Conservation (phyloP, 1,140 invertebrate species). For the Dermatophagoides farinae region DNA sequence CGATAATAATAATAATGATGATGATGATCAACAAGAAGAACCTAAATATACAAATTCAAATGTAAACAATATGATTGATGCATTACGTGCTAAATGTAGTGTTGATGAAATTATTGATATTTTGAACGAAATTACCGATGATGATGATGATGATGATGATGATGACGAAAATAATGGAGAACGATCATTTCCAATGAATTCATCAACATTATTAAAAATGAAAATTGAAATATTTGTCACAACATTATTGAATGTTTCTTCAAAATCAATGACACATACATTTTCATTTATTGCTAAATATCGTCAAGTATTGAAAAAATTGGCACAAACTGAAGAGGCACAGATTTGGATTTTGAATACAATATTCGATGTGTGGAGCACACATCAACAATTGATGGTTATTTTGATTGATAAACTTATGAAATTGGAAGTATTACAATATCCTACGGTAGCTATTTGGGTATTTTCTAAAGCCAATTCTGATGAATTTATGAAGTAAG, state of each 20-base stretch:
- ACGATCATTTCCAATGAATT: background rate
- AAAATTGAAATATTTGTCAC: slow-evolving; percentile 94
- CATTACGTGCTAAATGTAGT: slow-evolving; percentile 66
- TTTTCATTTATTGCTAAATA: slow-evolving; percentile 94
- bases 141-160: background rate
- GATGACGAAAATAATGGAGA: background rate
- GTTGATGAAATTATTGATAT: slow-evolving; percentile 75
- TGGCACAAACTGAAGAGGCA: slow-evolving; percentile 80
- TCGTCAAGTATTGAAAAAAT: slow-evolving; percentile 73
- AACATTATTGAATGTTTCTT: slow-evolving; percentile 72
- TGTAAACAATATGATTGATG: slow-evolving; percentile 48
- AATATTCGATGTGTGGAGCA: slow-evolving; percentile 78
- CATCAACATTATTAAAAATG: slow-evolving; percentile 23
- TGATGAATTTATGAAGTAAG: slow-evolving; percentile 65
- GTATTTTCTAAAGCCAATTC: slow-evolving; percentile 94
- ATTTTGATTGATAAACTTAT: slow-evolving; percentile 90
- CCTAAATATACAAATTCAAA: slow-evolving; percentile 43
- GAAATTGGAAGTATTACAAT: slow-evolving; percentile 90
- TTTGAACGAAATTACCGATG: slow-evolving; percentile 26
- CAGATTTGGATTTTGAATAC: slow-evolving; percentile 83
- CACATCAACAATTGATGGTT: slow-evolving; percentile 86
- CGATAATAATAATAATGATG: background rate
- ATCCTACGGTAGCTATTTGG: slow-evolving; percentile 91
- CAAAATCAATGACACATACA: slow-evolving; percentile 91
- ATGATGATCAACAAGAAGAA: slow-evolving; percentile 40